These are phyloP conservation scores for Lissocephala sabroskyi DNA, from an alignment of 2,888 invertebrate genomes.

Conservation along the genomic window DNA sequence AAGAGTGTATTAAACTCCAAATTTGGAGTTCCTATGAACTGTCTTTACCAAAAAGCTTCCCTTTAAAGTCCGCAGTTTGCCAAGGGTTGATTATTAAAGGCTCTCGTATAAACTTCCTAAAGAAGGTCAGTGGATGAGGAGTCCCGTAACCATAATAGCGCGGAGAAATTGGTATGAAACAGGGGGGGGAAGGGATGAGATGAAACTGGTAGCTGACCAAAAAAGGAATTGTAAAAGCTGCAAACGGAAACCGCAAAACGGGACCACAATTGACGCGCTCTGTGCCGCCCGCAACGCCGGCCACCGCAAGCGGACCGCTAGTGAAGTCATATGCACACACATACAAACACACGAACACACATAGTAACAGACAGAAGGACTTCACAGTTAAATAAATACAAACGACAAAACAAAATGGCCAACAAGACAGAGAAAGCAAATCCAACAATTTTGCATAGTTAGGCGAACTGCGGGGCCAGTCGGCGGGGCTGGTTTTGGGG, in stretches of 20 bases:
- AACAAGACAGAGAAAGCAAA: too few species aligned
- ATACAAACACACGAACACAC: slow-evolving; percentile 14
- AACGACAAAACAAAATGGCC: slow-evolving; percentile 45
- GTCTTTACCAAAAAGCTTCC: too few species aligned
- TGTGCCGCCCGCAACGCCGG: slow-evolving; percentile 25
- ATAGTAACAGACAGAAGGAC: too few species aligned
- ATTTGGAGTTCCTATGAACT: too few species aligned
- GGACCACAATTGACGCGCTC: slow-evolving; percentile 60
- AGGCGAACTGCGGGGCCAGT: slow-evolving; percentile 42
- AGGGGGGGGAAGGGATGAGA: too few species aligned
- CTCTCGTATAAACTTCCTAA: too few species aligned
- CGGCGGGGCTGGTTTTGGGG: not conserved
- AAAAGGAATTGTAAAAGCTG: not conserved
- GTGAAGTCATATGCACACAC: slow-evolving; percentile 56
- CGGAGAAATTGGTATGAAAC: too few species aligned
- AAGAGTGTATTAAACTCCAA: too few species aligned
- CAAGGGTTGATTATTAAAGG: too few species aligned
- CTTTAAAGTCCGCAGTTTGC: too few species aligned
- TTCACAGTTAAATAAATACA: slow-evolving; percentile 39
- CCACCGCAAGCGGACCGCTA: slow-evolving; percentile 43
- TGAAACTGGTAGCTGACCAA: not conserved
- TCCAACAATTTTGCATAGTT: slow-evolving; percentile 61
- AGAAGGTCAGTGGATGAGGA: too few species aligned
- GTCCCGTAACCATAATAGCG: too few species aligned
- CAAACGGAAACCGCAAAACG: slow-evolving; percentile 57